A percentile compares a stretch with the other conserved stretches of the same genome.
phyloP scores from a whole-genome alignment of 2,888 invertebrate species.

The Asteroscopus sphinx region DNA sequence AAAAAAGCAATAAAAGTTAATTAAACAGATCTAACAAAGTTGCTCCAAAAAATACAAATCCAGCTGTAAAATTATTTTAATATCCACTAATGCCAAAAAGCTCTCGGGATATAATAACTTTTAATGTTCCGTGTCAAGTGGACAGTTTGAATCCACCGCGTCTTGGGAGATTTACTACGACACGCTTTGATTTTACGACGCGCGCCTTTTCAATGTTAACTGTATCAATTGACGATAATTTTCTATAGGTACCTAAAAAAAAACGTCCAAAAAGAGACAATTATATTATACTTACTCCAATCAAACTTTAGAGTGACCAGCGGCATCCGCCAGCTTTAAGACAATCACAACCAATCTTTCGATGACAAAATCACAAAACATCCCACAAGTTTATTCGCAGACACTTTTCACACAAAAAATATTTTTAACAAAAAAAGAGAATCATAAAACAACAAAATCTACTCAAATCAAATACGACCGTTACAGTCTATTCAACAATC shows the following conservation, averaged over 20 bases:
- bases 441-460: slow-evolving; percentile 54
- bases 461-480: slow-evolving; percentile 64
- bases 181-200: slow-evolving; percentile 82
- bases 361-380: slow-evolving; percentile 78
- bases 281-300: slow-evolving; percentile 80
- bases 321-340: slow-evolving; percentile 65
- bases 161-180: slow-evolving; percentile 83
- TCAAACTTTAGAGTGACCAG: slow-evolving; percentile 66
- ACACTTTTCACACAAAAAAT: slow-evolving; percentile 59
- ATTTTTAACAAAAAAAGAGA: slow-evolving; percentile 55
- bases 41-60: slow-evolving; percentile 50
- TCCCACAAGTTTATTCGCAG: slow-evolving; percentile 77
- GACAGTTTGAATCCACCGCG: slow-evolving; percentile 81
- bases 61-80: slow-evolving; percentile 69
- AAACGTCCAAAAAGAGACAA: slow-evolving; percentile 31
- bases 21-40: slow-evolving; percentile 15
- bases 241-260: slow-evolving; percentile 60
- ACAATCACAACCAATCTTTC: slow-evolving; percentile 72
- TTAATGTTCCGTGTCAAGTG: slow-evolving; percentile 83
- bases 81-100: slow-evolving; percentile 73
- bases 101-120: slow-evolving; percentile 78
- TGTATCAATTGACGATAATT: slow-evolving; percentile 72
- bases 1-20: slow-evolving; percentile 18
- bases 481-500: slow-evolving; percentile 61
- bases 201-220: slow-evolving; percentile 69